Base-by-base conservation (phyloP, 2,888 invertebrate genomes). In the Pherbina coryleti region DNA sequence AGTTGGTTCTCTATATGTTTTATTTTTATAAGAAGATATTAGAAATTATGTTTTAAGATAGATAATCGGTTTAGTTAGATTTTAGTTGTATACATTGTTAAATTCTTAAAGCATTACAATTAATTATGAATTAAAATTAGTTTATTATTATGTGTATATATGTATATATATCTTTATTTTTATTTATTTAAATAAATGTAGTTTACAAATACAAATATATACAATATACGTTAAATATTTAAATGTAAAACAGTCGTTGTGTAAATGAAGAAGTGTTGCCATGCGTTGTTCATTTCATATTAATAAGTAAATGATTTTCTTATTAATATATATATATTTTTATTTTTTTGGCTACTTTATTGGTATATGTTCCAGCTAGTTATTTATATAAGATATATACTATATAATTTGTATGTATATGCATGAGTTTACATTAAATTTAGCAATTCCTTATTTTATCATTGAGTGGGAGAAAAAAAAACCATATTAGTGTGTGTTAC, bases 171-270 rank as follows among this genome's bases (percentile, higher is more conserved):
- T 28, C n/a, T 51, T 44, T 64, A 49, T 64, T 1, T 60, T 64
- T 64, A 11, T 51, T 66, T 28, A n/a, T 17, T 66, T 64, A 44
- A 44, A 44, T 44, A 44, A 44, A 11, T 44, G 3, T 44, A 44
- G 44, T 44, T 44, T 44, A 44, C 44, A 44, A 44, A 11, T 44
- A 44, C 1, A 44, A 44, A 44, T 44, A 44, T 44, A 7, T 44
- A 44, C 44, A 44, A 7, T 44, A 44, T 44, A 44, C 44, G 44
- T 44, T 44, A 44, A 44, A 44, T 55, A 4, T 8, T 44, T 51
- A 28, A 62, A 49, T 49, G 64, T 62, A 72, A 72, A 71, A 72
- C 72, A 72, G 76, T 77, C 76, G 76, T 77, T 77, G 76, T 72
- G 64, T 22, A 77, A 51, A 66, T 37, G 60, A 76, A 71, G 51